Evolutionary conservation across 2,797 vertebrate species (phyloP).

Genomic region (Acipenser ruthenus): DNA sequence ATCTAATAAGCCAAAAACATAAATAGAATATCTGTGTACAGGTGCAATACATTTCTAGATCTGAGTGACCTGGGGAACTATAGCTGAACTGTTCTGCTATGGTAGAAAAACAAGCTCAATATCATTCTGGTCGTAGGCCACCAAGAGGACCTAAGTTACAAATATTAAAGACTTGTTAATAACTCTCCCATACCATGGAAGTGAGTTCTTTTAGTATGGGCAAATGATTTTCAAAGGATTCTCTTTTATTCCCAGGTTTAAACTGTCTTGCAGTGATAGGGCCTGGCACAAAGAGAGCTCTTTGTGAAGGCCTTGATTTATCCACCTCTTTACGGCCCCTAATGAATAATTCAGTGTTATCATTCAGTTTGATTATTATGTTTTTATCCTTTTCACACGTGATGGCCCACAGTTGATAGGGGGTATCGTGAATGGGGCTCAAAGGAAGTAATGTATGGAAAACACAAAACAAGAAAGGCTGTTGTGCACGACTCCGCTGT

Average conservation of each 20-base stretch:
- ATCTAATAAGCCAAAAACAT: too few relatives aligned
- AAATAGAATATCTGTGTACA: too few relatives aligned
- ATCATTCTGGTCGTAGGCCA: too few relatives aligned
- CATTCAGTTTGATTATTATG: constrained; percentile 72
- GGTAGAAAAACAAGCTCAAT: too few relatives aligned
- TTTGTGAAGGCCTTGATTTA: constrained; percentile 73
- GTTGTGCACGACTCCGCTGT: constrained; percentile 66
- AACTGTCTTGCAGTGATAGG: constrained; percentile 50
- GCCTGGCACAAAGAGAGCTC: constrained; percentile 55
- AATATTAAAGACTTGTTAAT: constrained; percentile 81
- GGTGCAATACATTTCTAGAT: too few relatives aligned
- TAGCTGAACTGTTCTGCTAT: constrained; percentile 25
- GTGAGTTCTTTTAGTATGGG: constrained; percentile 54
- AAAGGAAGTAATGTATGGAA: constrained; percentile 70
- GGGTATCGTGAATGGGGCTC: constrained; percentile 48
- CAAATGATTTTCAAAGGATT: constrained; percentile 56
- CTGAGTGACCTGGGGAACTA: too few relatives aligned
- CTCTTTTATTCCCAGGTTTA: constrained; percentile 56
- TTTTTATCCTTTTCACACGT: constrained; percentile 64
- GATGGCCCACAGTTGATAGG: constrained; percentile 59
- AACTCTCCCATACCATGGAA: constrained; percentile 52
- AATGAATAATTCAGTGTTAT: constrained; percentile 95
- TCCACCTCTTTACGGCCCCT: constrained; percentile 69
- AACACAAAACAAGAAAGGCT: constrained; percentile 77
- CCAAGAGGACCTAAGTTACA: constrained; percentile 46